phyloP scores from a whole-genome alignment of 1,140 invertebrate species.

The Bombus sibiricus region DNA sequence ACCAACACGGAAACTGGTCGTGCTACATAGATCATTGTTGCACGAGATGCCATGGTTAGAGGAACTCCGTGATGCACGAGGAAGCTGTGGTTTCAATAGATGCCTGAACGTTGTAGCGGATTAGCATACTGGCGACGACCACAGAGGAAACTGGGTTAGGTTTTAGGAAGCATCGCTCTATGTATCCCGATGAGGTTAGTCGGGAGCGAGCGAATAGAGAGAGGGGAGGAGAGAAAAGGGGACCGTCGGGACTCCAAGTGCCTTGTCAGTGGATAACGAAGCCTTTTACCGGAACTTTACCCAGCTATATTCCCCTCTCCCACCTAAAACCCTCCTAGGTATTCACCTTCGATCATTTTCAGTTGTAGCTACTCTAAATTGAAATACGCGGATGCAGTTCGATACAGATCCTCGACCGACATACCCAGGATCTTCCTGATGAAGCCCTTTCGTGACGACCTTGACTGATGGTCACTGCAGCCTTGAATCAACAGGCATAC shows the following conservation, averaged over 20 bases:
- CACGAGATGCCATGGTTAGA: slow-evolving; percentile 69
- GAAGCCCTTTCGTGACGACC: slow-evolving; percentile 22
- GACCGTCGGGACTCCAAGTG: slow-evolving; percentile 29
- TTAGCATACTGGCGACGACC: slow-evolving; percentile 71
- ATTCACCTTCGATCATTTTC: slow-evolving; percentile 36
- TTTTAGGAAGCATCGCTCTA: slow-evolving; percentile 58
- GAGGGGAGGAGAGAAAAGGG: not conserved
- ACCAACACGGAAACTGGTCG: slow-evolving; percentile 70
- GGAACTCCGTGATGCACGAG: slow-evolving; percentile 65
- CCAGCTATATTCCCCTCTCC: not conserved
- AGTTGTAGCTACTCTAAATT: slow-evolving; percentile 34
- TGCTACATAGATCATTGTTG: slow-evolving; percentile 77
- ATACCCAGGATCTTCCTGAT: slow-evolving; percentile 31
- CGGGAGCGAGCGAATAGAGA: not conserved
- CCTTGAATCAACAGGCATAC: not conserved
- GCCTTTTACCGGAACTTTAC: slow-evolving; percentile 56
- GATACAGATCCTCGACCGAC: slow-evolving; percentile 12
- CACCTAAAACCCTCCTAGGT: slow-evolving; percentile 24
- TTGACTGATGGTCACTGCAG: slow-evolving; percentile 13
- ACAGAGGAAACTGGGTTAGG: slow-evolving; percentile 69
- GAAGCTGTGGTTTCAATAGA: slow-evolving; percentile 73
- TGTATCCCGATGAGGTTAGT: slow-evolving; percentile 40
- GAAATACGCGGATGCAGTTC: not conserved
- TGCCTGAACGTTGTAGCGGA: slow-evolving; percentile 68
- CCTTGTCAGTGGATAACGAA: slow-evolving; percentile 64